Conservation (phyloP, 2,797 vertebrate genomes). For the Phylloscopus collybita region DNA sequence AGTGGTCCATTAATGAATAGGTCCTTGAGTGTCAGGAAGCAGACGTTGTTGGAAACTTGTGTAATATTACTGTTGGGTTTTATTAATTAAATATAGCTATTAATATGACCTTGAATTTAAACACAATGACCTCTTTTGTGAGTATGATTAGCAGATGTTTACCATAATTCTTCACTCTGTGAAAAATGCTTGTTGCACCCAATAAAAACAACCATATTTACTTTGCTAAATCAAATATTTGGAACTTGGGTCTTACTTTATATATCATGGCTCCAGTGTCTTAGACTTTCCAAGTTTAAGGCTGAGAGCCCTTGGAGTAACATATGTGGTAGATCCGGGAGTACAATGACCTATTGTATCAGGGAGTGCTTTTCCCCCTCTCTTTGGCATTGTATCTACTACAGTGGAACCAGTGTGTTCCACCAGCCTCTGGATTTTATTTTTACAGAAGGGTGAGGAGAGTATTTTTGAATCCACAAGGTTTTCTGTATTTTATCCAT, state of each 20-base stretch:
- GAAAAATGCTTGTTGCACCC: conserved; percentile 74
- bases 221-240: conserved; percentile 77
- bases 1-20: conserved; percentile 58
- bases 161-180: conserved; percentile 75
- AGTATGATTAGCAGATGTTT: conserved; percentile 77
- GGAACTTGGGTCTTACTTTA: conserved; percentile 73
- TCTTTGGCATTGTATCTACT: conserved; percentile 56
- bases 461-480: conserved; percentile 12
- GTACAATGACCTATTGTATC: conserved; percentile 72
- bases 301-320: conserved; percentile 69
- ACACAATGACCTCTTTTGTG: conserved; percentile 80
- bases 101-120: conserved; percentile 75
- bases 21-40: conserved; percentile 66
- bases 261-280: conserved; percentile 70
- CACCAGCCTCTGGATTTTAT: conserved; percentile 37
- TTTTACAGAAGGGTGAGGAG: conserved; percentile 34
- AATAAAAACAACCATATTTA: conserved; percentile 79
- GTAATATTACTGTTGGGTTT: conserved; percentile 69
- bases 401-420: conserved; percentile 45
- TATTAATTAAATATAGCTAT: conserved; percentile 80
- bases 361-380: background rate
- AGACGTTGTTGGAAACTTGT: conserved; percentile 61
- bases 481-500: conserved; percentile 47
- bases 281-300: conserved; percentile 66
- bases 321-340: conserved; percentile 75